A percentile compares a stretch with the other conserved stretches of the same genome.
These are phyloP conservation scores for Equus przewalskii DNA, from an alignment of 2,113 vertebrate genomes.

Conservation along the genomic window DNA sequence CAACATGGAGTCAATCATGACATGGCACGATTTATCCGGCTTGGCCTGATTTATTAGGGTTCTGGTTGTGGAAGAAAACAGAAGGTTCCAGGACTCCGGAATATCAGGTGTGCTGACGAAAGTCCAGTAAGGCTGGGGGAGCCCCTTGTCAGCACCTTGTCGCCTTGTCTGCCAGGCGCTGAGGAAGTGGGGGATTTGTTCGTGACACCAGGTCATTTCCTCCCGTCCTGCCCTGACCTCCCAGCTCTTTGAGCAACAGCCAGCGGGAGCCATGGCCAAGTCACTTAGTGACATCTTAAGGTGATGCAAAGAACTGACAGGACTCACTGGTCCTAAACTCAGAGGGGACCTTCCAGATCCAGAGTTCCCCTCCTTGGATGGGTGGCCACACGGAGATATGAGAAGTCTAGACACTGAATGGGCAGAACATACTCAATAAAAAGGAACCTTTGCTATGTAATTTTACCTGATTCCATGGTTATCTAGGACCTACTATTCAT, in stretches of 20 bases:
- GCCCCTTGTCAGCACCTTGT: slow-evolving; percentile 77
- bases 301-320: slow-evolving; percentile 83
- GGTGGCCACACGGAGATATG: accelerated
- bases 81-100: slow-evolving; percentile 55
- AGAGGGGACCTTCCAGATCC: no score
- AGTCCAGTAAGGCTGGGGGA: slow-evolving; percentile 52
- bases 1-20: accelerated
- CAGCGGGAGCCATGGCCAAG: slow-evolving; percentile 63
- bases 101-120: slow-evolving; percentile 78
- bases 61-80: slow-evolving; percentile 50
- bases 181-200: slow-evolving; percentile 84
- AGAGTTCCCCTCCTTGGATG: not conserved
- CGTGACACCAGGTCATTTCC: slow-evolving; percentile 80
- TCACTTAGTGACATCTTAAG: slow-evolving; percentile 88
- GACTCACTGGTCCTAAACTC: accelerated
- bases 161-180: slow-evolving; percentile 80
- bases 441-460: not conserved
- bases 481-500: not conserved
- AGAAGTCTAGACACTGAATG: not conserved
- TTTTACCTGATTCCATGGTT: not conserved
- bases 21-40: not conserved
- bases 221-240: slow-evolving; percentile 29
- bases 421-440: not conserved
- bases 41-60: not conserved
- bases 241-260: not conserved